A percentile compares a stretch with the other conserved stretches of the same genome.
Evolutionary conservation across 2,797 vertebrate genomes (phyloP).

Genomic region (Cryptoprocta ferox): DNA sequence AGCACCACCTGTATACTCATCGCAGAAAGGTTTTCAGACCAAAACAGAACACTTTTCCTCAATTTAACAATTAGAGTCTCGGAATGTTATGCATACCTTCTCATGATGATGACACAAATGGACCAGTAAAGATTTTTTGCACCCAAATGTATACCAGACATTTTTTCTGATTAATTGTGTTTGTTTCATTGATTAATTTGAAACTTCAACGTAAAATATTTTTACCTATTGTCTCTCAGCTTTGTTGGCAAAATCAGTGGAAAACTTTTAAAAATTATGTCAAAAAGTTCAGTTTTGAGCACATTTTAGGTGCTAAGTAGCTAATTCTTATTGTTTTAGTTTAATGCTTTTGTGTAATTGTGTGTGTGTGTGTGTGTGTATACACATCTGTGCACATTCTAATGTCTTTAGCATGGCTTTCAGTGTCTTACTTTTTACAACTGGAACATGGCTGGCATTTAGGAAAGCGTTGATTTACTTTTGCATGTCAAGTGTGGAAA

Average conservation of each 20-base stretch:
- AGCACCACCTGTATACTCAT: background rate
- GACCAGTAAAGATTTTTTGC: background rate
- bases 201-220: background rate
- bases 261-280: background rate
- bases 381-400: background rate
- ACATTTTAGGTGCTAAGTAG: background rate
- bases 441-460: slow-evolving; percentile 33
- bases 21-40: background rate
- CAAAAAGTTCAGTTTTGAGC: background rate
- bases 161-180: background rate
- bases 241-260: background rate
- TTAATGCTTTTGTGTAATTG: background rate
- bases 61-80: background rate
- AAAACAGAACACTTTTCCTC: background rate
- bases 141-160: background rate
- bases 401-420: background rate
- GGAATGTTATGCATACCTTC: background rate
- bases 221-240: background rate
- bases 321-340: background rate
- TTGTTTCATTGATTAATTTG: background rate
- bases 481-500: slow-evolving; percentile 62
- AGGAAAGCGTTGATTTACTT: slow-evolving; percentile 64
- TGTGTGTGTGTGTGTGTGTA: background rate
- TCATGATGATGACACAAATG: background rate
- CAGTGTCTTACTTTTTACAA: background rate